Base-by-base conservation (phyloP, 2,113 vertebrate species). In the Hoplias malabaricus region DNA sequence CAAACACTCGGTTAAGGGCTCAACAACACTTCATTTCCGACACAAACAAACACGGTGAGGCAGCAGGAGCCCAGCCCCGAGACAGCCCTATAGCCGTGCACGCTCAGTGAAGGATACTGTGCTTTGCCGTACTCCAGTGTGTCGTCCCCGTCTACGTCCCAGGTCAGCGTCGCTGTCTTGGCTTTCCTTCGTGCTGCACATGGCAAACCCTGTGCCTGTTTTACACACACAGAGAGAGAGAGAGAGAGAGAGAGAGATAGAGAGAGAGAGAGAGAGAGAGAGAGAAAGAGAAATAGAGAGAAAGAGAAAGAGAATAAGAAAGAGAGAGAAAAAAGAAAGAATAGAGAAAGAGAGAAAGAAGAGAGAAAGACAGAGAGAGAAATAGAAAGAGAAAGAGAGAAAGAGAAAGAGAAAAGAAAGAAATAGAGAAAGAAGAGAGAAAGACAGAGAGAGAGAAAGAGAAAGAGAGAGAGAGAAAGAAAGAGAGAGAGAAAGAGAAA, bases 121-220 rank as follows among this genome's bases (percentile, higher is more conserved):
- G 98, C 94, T 89, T 99, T 99, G 83, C 98, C 98, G 0, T 99
- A 99, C 84, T 99, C 98, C 86, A 99, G 88, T 48, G 98, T 99
- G 93, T 99, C 98, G 0, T 99, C 98, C 43, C 98, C 98, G 75
- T 99, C 98, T 84, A 99, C 98, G 61, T 99, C 98, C n/a, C 42
- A 99, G 92, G 90, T 99, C 98, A 0, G 94, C 97, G 0, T 99
- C 98, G 0, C 98, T 99, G 91, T 99, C 98, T 0, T 96, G 94
- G 62, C 95, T 98, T 87, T 99, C 98, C 86, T 98, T 98, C 75
- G 95, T 94, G 0, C 94, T 98, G 89, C 98, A 99, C 88, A 97
- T 98, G 81, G 97, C 94, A 76, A 99, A 99, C 67, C 98, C 98
- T 48, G 97, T 96, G 87, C 95, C 98, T 99, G 90, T 68, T 43